A percentile compares a stretch with the other conserved stretches of the same genome.
phyloP scores from a whole-genome alignment of 2,797 vertebrate species.

The Vipera ursinii region DNA sequence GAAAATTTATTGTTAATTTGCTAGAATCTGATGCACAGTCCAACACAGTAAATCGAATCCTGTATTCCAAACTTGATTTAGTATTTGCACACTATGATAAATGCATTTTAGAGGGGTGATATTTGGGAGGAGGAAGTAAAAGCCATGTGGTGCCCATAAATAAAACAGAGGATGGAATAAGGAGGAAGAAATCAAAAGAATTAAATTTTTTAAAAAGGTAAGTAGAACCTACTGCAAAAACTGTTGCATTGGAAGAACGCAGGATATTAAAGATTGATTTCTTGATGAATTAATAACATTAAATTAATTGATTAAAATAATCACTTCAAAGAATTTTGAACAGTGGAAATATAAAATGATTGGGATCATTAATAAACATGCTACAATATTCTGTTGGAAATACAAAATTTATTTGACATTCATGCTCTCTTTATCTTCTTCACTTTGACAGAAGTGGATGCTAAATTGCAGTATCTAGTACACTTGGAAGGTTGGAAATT shows the following conservation, averaged over 20 bases:
- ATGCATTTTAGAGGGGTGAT: slow-evolving; percentile 10
- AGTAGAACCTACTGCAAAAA: neutral
- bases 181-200: neutral
- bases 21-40: slow-evolving; percentile 28
- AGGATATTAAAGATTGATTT: slow-evolving; percentile 18
- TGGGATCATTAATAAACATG: slow-evolving; percentile 38
- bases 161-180: neutral
- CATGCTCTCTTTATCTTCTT: neutral
- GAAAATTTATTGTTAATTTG: slow-evolving; percentile 33
- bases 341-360: slow-evolving; percentile 23
- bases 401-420: neutral
- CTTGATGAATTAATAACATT: slow-evolving; percentile 17
- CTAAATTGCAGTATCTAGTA: neutral
- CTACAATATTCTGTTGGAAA: neutral
- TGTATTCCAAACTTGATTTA: slow-evolving; percentile 33
- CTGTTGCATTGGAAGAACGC: neutral
- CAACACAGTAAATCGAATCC: slow-evolving; percentile 28
- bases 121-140: neutral
- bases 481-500: neutral
- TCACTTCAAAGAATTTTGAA: slow-evolving; percentile 32
- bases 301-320: neutral
- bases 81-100: slow-evolving; percentile 3
- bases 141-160: slow-evolving; percentile 1
- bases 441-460: neutral
- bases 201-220: slow-evolving; percentile 9